A percentile compares a stretch with the other conserved stretches of the same genome.
These are phyloP conservation scores for Scortum barcoo DNA, from an alignment of 2,113 vertebrate species.

Conservation along the genomic window DNA sequence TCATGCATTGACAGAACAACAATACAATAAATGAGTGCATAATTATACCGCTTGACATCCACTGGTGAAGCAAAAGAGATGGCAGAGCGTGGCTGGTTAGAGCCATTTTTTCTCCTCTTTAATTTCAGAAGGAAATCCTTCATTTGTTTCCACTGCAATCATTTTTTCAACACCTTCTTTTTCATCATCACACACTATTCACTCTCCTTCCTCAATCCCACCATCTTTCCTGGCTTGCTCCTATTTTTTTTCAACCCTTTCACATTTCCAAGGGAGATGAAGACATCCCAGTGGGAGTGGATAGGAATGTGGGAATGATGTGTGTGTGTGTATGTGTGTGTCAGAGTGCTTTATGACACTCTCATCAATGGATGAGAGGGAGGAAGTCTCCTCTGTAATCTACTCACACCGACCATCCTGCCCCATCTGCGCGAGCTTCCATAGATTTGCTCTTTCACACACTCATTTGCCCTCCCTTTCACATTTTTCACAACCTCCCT, in stretches of 20 bases:
- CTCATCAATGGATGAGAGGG: constrained; percentile 77
- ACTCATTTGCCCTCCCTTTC: constrained; percentile 70
- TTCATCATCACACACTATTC: constrained; percentile 80
- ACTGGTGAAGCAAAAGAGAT: constrained; percentile 70
- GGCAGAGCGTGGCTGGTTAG: constrained; percentile 55
- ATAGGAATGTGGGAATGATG: constrained; percentile 74
- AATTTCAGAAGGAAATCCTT: constrained; percentile 74
- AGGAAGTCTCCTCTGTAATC: constrained; percentile 83
- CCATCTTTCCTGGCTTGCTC: constrained; percentile 44
- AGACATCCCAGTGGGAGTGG: constrained; percentile 78
- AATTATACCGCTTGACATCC: constrained; percentile 80
- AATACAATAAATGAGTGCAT: constrained; percentile 80
- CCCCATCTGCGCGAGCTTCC: constrained; percentile 70
- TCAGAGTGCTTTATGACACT: constrained; percentile 75
- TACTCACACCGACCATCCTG: constrained; percentile 74
- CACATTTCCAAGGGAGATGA: constrained; percentile 73
- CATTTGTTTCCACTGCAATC: constrained; percentile 70
- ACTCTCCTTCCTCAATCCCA: constrained; percentile 65
- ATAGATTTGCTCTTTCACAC: constrained; percentile 74
- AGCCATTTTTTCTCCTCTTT: constrained; percentile 51
- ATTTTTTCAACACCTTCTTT: constrained; percentile 71
- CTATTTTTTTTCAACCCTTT: constrained; percentile 18
- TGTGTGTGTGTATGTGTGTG: constrained; percentile 40
- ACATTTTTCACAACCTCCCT: constrained; percentile 64
- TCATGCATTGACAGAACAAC: constrained; percentile 79